These are phyloP conservation scores for Pygoscelis antarcticus DNA, from an alignment of 2,113 vertebrate species.

Conservation along the genomic window DNA sequence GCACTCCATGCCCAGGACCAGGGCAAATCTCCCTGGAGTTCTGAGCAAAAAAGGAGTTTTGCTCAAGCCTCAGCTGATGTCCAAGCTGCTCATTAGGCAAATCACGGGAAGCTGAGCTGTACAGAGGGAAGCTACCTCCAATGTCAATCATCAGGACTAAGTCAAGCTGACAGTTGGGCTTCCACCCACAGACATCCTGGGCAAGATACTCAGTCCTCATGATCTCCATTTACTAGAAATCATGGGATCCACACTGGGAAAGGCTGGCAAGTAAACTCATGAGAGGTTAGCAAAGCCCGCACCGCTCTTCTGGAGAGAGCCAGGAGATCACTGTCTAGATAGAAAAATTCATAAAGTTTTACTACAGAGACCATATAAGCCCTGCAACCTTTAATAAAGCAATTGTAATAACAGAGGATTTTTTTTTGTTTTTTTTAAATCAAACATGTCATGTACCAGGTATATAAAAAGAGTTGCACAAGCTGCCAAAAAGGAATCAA, in stretches of 20 bases:
- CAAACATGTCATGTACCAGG: neutral
- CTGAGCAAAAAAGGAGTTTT: neutral
- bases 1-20: neutral
- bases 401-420: slow-evolving; percentile 45
- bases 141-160: neutral
- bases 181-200: neutral
- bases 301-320: neutral
- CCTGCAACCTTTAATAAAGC: slow-evolving; percentile 52
- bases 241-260: neutral
- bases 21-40: neutral
- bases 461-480: slow-evolving; percentile 9
- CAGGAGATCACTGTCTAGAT: slow-evolving; percentile 22
- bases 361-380: slow-evolving; percentile 22
- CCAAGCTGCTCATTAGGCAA: neutral
- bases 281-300: neutral
- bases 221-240: neutral
- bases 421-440: slow-evolving; percentile 14
- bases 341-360: slow-evolving; percentile 32
- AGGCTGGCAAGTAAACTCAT: neutral
- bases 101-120: neutral
- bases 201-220: neutral
- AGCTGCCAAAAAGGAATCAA: slow-evolving; percentile 36
- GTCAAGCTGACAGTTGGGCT: neutral
- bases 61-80: neutral
- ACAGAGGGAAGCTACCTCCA: neutral